A percentile compares a stretch with the other conserved stretches of the same genome.
phyloP scores from a whole-genome alignment of 2,797 vertebrate species.

The Neomorphus geoffroyi region DNA sequence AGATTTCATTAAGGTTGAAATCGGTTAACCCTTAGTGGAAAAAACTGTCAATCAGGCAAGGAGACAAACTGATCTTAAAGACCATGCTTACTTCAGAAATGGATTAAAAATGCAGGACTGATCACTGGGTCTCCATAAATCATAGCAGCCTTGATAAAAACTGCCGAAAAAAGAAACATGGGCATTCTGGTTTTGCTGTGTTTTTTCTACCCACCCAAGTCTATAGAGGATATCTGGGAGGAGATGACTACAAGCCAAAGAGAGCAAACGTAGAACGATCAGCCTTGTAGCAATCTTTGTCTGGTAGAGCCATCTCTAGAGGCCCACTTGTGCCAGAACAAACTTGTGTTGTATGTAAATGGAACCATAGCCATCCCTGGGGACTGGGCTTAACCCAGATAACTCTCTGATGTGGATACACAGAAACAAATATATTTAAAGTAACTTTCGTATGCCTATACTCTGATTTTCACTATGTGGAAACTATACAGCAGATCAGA shows the following conservation, averaged over 20 bases:
- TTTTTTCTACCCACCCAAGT: neutral
- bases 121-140: neutral
- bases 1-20: neutral
- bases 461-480: neutral
- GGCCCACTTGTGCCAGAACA: constrained; percentile 1
- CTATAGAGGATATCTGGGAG: neutral
- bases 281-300: constrained; percentile 20
- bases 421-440: constrained; percentile 19
- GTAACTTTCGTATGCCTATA: neutral
- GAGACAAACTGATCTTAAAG: neutral
- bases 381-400: neutral
- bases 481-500: neutral
- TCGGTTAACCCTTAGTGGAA: neutral
- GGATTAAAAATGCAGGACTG: neutral
- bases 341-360: neutral
- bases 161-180: neutral
- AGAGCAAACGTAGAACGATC: neutral
- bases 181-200: neutral
- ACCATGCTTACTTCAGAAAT: neutral
- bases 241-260: neutral
- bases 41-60: neutral
- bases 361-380: neutral
- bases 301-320: neutral
- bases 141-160: neutral
- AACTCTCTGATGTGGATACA: neutral